These are phyloP conservation scores for Xiphorhynchus elegans DNA, from an alignment of 2,113 vertebrate genomes.

Conservation along the genomic window DNA sequence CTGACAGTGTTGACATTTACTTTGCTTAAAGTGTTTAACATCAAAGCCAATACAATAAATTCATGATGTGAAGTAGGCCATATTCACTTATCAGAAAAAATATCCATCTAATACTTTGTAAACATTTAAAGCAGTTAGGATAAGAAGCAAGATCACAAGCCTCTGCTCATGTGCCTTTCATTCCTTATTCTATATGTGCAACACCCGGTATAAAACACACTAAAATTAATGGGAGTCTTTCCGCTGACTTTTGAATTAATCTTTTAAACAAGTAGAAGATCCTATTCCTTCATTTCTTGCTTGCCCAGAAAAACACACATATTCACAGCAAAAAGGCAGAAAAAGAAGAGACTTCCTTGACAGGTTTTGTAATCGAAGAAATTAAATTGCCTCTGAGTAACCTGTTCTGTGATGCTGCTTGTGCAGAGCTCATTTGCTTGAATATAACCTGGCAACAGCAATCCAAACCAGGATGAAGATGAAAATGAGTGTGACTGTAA, in stretches of 20 bases:
- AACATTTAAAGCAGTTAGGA: background rate
- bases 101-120: background rate
- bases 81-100: background rate
- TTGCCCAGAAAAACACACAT: background rate
- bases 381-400: conserved; percentile 2
- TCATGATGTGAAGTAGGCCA: background rate
- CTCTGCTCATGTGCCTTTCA: background rate
- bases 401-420: background rate
- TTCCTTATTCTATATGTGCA: background rate
- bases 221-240: background rate
- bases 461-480: background rate
- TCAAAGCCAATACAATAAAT: background rate
- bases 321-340: background rate
- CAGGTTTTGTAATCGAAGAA: background rate
- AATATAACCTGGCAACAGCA: background rate
- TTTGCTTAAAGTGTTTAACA: conserved; percentile 20
- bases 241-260: background rate
- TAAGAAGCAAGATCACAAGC: background rate
- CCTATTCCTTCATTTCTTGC: background rate
- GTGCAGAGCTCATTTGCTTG: background rate
- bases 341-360: background rate
- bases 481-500: background rate
- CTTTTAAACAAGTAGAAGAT: background rate
- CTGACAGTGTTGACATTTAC: background rate
- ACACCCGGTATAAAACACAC: background rate